Percentiles rank a stretch among this genome's conserved stretches.
Conservation (phyloP, 1,140 invertebrate species). For the Drosophila kanapiae region DNA sequence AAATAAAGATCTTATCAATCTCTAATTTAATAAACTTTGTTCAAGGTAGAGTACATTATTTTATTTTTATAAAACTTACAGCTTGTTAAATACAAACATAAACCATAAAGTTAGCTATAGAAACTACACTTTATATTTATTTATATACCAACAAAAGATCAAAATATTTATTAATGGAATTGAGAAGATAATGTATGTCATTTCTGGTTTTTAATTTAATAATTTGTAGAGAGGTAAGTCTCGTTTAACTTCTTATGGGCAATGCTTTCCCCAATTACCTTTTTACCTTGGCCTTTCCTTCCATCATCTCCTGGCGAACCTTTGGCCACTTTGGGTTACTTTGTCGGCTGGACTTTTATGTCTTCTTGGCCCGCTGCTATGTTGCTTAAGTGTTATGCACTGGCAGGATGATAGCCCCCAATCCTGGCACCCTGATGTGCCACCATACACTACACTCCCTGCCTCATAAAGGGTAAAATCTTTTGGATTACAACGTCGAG, state of each 20-base stretch:
- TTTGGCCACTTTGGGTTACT: constrained; percentile 32
- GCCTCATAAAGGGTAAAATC: constrained; percentile 71
- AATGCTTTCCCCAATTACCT: neutral
- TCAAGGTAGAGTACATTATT: no score
- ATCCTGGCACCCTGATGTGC: constrained; percentile 22
- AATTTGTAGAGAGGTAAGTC: neutral
- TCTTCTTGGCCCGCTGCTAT: constrained; percentile 52
- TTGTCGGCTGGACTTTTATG: constrained; percentile 47
- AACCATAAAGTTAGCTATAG: neutral
- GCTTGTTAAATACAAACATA: no score
- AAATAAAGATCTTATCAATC: neutral
- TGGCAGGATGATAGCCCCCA: constrained; percentile 39
- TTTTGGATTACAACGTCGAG: constrained; percentile 73
- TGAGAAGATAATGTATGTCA: no score
- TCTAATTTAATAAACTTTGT: neutral
- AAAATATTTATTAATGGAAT: neutral
- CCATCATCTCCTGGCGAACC: neutral
- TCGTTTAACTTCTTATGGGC: neutral
- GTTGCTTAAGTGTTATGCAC: constrained; percentile 82
- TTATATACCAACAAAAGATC: neutral
- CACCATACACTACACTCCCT: neutral
- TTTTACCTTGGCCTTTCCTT: neutral
- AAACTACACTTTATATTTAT: no score
- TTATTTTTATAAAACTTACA: no score
- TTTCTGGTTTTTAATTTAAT: neutral